Base-by-base conservation (phyloP, 2,113 vertebrate species). In the Lagenorhynchus albirostris region DNA sequence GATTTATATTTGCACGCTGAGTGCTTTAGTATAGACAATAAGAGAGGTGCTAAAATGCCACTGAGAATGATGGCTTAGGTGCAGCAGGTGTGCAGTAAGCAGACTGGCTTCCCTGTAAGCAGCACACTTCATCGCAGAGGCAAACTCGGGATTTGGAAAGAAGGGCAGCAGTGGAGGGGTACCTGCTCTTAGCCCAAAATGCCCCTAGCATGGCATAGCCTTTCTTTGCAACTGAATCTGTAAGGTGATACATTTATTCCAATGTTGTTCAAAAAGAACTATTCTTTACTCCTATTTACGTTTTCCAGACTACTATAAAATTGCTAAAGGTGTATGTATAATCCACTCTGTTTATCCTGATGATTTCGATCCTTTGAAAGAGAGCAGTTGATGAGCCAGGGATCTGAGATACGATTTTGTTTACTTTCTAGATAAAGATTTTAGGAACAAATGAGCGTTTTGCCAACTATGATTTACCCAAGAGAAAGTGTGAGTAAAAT, bases 361-460 rank as follows among this genome's bases (percentile, higher is more conserved):
- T 41, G 33, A 47, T 73, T 53, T 58, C 21, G 14, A 44, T 71
- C 44, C 74, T 90, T 13, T 53, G 91, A 67, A 92, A 96, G 58
- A 73, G 6, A 67, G 36, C 3, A 50, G 44, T 25, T 63, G 36
- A 70, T 41, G 36, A 82, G 31, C 25, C 13, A 89, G 6, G 67
- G 89, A 67, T 44, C 20, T 9, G 38, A 89, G 73, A 71, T 38
- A 79, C 12, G 23, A 84, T 73, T 95, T 92, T 81, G 50, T 82
- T 83, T 85, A 76, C 90, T 85, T 92, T 96, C 86, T 62, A 86
- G 71, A 60, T 41, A 26, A 92, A 92, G 94, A 73, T 73, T 91
- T 70, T 36, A 47, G 73, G 55, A 81, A 77, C 18, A 68, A 94
- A 63, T 1, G 14, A 95, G 17, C 6, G 60, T 82, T 71, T 67